Evolutionary conservation across 2,113 vertebrate species (phyloP).

Genomic region (Rattus rattus): DNA sequence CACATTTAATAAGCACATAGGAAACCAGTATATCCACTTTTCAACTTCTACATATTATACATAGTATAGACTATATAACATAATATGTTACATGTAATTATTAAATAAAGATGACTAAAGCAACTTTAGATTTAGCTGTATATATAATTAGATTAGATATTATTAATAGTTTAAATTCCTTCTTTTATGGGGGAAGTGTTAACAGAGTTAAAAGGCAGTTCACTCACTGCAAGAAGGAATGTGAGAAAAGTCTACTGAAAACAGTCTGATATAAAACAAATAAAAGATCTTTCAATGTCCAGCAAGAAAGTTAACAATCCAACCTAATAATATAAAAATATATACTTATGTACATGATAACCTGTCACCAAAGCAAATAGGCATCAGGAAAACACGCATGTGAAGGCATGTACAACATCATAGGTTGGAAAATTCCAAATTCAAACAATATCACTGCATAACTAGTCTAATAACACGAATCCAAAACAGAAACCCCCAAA

Average conservation of each 20-base stretch:
- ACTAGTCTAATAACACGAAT: not conserved
- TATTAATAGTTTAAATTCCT: not conserved
- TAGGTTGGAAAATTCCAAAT: not conserved
- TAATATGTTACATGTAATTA: not conserved
- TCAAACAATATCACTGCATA: not conserved
- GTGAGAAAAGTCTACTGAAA: not conserved
- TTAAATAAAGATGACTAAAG: not conserved
- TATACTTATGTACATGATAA: not conserved
- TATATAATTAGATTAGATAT: not conserved
- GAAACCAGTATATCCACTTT: not conserved
- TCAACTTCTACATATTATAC: not conserved
- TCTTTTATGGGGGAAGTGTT: not conserved
- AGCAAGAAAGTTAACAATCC: not conserved
- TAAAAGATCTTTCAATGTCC: not conserved
- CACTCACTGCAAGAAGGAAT: not conserved
- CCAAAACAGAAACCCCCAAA: not conserved
- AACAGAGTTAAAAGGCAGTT: not conserved
- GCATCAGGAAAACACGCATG: not conserved
- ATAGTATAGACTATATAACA: not conserved
- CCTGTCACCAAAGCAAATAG: not conserved
- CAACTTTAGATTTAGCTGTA: not conserved
- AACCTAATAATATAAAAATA: not conserved
- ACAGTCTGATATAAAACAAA: not conserved
- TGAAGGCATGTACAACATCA: not conserved
- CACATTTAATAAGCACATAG: not conserved